phyloP scores from a whole-genome alignment of 1,140 invertebrate genomes.

The Melanaphis sacchari region DNA sequence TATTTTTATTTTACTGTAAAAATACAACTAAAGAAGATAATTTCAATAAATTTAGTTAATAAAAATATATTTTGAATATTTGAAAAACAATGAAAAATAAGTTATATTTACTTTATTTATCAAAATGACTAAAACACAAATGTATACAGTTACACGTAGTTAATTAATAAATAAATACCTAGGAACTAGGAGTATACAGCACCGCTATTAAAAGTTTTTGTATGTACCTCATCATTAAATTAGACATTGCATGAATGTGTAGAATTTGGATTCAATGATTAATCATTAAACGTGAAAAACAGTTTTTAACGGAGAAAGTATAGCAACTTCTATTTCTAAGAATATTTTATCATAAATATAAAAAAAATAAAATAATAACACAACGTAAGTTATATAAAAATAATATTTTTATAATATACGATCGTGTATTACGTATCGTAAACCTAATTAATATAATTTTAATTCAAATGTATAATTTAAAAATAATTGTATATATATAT shows the following conservation, averaged over 20 bases:
- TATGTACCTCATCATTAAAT: not conserved
- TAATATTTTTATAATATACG: not conserved
- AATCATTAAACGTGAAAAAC: not conserved
- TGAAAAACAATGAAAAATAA: not conserved
- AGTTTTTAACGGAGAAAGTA: not conserved
- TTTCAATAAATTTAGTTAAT: not conserved
- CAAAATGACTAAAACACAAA: not conserved
- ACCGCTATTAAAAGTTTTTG: not conserved
- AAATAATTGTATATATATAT: too few species aligned
- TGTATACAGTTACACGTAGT: not conserved
- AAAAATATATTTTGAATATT: not conserved
- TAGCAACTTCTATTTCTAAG: not conserved
- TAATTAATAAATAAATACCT: not conserved
- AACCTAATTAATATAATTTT: too few species aligned
- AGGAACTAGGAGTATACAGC: not conserved
- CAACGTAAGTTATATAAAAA: too few species aligned
- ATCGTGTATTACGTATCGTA: not conserved
- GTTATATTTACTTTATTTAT: not conserved
- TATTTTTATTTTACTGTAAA: not conserved
- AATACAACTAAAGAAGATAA: not conserved
- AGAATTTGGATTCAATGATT: not conserved
- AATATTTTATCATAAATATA: not conserved
- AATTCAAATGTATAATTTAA: too few species aligned
- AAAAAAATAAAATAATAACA: too few species aligned
- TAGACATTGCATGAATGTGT: not conserved